These are phyloP conservation scores for Cyanoramphus novaezelandiae DNA, from an alignment of 2,113 vertebrate genomes.

Conservation along the genomic window DNA sequence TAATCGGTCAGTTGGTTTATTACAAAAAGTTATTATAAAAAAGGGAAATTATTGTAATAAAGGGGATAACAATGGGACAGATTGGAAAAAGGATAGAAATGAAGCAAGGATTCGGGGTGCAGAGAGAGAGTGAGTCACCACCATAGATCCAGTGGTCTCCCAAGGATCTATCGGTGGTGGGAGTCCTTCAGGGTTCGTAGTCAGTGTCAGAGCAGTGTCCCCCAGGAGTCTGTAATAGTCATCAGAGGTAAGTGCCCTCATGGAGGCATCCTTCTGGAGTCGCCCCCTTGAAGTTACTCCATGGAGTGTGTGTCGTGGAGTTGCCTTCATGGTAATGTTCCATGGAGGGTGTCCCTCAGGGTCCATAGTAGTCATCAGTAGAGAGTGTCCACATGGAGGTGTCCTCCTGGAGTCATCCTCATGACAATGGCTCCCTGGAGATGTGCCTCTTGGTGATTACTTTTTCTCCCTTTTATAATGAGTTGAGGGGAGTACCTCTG, in stretches of 20 bases:
- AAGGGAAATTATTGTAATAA: background rate
- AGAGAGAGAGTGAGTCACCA: background rate
- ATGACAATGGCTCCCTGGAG: background rate
- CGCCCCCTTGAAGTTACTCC: background rate
- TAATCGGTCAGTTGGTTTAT: background rate
- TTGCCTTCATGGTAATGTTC: background rate
- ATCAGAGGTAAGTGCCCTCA: background rate
- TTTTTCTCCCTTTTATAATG: background rate
- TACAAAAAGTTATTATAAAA: background rate
- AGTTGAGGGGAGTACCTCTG: background rate
- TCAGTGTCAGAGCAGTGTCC: background rate
- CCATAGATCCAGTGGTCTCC: background rate
- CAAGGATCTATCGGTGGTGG: background rate
- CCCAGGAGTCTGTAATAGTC: background rate
- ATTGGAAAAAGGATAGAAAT: background rate
- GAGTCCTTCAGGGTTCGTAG: background rate
- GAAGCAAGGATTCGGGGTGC: background rate
- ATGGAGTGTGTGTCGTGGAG: background rate
- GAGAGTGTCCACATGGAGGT: background rate
- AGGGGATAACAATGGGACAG: background rate
- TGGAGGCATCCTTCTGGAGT: background rate
- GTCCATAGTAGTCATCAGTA: background rate
- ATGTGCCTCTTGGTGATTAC: background rate
- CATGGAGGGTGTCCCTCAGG: background rate
- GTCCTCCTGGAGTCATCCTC: background rate